Evolutionary conservation across 2,888 invertebrate species (phyloP).

Genomic region (Ochropacha duplaris): DNA sequence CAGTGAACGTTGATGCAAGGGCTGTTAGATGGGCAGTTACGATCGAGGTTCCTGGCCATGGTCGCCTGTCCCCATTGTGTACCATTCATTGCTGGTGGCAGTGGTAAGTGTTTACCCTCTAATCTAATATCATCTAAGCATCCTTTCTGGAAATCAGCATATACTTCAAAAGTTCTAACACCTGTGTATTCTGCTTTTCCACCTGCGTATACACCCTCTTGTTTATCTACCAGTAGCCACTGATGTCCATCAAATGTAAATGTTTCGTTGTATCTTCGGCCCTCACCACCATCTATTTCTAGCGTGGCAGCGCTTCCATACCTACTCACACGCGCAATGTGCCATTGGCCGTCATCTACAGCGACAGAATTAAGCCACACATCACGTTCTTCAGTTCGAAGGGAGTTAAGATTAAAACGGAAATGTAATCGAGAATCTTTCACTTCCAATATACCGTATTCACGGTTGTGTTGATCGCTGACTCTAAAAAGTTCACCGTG

Average conservation of each 20-base stretch:
- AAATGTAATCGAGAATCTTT: slow-evolving; percentile 95
- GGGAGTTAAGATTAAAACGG: slow-evolving; percentile 95
- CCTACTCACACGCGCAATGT: slow-evolving; percentile 94
- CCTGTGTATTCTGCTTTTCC: slow-evolving; percentile 98
- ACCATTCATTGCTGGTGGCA: slow-evolving; percentile 97
- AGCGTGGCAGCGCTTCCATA: slow-evolving; percentile 96
- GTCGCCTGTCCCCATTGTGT: slow-evolving; percentile 98
- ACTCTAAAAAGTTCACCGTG: slow-evolving; percentile 97
- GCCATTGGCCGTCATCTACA: slow-evolving; percentile 98
- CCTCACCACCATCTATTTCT: slow-evolving; percentile 97
- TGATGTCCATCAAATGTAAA: slow-evolving; percentile 95
- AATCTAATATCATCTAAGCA: slow-evolving; percentile 88
- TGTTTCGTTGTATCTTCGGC: slow-evolving; percentile 95
- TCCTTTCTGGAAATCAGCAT: slow-evolving; percentile 97
- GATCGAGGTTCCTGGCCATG: slow-evolving; percentile 95
- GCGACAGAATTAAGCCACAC: slow-evolving; percentile 95
- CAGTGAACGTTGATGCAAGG: slow-evolving; percentile 97
- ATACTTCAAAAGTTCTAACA: slow-evolving; percentile 96
- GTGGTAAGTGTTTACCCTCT: slow-evolving; percentile 96
- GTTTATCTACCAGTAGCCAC: slow-evolving; percentile 95
- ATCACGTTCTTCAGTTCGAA: slow-evolving; percentile 94
- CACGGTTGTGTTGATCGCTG: slow-evolving; percentile 96
- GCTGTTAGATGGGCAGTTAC: slow-evolving; percentile 96
- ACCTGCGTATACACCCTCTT: slow-evolving; percentile 97
- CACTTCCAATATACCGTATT: slow-evolving; percentile 96